A percentile compares a stretch with the other conserved stretches of the same genome.
Conservation (phyloP, 35 echinoderm and acorn worm species). For the Stichopus chloronotus region DNA sequence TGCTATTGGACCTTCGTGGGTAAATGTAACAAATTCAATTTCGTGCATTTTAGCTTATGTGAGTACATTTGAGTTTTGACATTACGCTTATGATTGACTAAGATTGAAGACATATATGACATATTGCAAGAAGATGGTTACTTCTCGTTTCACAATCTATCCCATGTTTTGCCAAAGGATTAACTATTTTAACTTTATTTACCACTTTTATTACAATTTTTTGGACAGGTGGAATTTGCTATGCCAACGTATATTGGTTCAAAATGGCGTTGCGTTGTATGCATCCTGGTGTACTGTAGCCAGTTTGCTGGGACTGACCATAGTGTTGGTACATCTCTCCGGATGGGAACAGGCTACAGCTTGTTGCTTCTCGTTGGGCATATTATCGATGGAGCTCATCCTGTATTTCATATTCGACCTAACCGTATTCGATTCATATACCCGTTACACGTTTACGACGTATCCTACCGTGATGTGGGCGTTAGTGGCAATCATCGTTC, state of each 20-base stretch:
- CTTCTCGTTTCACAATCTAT: no score
- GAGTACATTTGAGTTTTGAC: no score
- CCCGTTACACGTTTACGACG: constrained; percentile 45
- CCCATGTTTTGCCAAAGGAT: no score
- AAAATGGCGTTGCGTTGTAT: constrained; percentile 58
- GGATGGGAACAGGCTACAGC: not conserved
- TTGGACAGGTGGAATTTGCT: constrained; percentile 42
- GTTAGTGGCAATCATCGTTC: not conserved
- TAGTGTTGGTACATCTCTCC: constrained; percentile 29
- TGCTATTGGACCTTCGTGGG: no score
- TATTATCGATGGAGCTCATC: constrained; percentile 40
- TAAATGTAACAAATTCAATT: no score
- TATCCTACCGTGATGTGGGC: constrained; percentile 54
- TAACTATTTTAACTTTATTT: no score
- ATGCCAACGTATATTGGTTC: constrained; percentile 32
- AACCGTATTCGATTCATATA: constrained; percentile 28
- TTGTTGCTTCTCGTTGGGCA: constrained; percentile 5
- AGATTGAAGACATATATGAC: no score
- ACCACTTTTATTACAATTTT: not conserved
- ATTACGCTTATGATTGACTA: no score
- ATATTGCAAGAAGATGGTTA: no score
- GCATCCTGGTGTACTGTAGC: constrained; percentile 57
- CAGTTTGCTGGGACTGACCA: constrained; percentile 6
- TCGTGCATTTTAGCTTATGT: no score
- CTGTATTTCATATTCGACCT: constrained; percentile 38